Conservation (phyloP, 2,113 vertebrate genomes). For the Muntiacus reevesi region DNA sequence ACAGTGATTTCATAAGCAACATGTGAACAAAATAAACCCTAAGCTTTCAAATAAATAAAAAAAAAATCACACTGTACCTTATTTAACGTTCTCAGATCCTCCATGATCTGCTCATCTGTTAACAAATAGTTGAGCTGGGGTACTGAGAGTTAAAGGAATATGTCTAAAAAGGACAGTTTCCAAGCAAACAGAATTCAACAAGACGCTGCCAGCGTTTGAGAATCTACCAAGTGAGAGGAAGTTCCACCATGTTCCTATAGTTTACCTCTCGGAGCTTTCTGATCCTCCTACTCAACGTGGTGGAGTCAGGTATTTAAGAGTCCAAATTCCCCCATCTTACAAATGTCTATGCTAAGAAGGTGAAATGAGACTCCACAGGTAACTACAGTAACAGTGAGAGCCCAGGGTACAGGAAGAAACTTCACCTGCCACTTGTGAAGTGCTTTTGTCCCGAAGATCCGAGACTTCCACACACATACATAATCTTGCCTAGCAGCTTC, state of each 20-base stretch:
- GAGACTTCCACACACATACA: neutral
- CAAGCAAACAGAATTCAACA: neutral
- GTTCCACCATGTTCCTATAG: neutral
- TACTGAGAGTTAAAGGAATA: slow-evolving; percentile 86
- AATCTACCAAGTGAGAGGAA: neutral
- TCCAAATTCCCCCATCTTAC: neutral
- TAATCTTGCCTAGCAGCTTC: neutral
- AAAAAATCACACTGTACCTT: slow-evolving; percentile 82
- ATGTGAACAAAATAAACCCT: neutral
- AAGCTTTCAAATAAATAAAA: neutral
- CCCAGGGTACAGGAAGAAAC: neutral
- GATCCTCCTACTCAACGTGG: neutral
- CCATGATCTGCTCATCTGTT: slow-evolving; percentile 98
- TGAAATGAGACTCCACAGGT: neutral
- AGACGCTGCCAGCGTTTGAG: neutral
- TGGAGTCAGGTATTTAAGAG: neutral
- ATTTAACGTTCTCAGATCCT: slow-evolving; percentile 95
- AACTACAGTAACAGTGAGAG: neutral
- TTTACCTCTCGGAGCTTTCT: neutral
- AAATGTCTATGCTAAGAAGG: neutral
- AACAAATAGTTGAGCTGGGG: slow-evolving; percentile 98
- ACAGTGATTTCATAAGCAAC: neutral
- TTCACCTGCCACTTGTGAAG: neutral
- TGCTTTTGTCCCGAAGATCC: neutral
- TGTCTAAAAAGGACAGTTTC: neutral